phyloP scores from a whole-genome alignment of 2,797 vertebrate genomes.

The Argentina silus region DNA sequence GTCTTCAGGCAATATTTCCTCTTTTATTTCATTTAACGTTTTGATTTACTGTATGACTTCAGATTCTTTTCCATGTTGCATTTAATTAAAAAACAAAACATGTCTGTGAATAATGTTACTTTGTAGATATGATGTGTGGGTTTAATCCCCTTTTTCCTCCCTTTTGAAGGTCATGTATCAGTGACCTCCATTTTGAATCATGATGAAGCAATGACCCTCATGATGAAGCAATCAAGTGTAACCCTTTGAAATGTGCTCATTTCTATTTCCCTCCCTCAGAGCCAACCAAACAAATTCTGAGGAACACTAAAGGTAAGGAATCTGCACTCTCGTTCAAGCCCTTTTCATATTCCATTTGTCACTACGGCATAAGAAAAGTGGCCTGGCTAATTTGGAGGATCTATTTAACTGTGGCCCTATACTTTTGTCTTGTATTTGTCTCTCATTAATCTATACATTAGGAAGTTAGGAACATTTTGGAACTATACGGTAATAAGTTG shows the following conservation, averaged over 20 bases:
- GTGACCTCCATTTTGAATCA: neutral
- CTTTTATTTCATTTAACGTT: neutral
- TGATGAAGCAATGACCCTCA: neutral
- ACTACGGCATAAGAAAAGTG: too few relatives aligned
- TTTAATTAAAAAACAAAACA: neutral
- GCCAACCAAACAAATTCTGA: constrained; percentile 69
- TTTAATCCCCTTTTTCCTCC: neutral
- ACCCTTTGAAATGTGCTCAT: neutral
- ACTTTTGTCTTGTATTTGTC: too few relatives aligned
- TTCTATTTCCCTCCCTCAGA: constrained; percentile 67
- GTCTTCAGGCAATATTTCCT: too few relatives aligned
- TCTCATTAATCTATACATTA: too few relatives aligned
- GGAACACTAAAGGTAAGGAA: constrained; percentile 61
- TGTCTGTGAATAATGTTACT: neutral
- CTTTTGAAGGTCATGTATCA: neutral
- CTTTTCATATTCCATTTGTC: neutral
- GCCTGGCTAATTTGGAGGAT: too few relatives aligned
- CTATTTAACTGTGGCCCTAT: too few relatives aligned
- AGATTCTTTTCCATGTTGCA: neutral
- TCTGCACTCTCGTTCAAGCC: neutral
- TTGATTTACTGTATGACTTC: neutral
- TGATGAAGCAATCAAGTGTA: too few relatives aligned
- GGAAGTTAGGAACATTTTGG: too few relatives aligned
- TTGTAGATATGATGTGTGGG: neutral
- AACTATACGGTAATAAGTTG: too few relatives aligned